These are phyloP conservation scores for Salmo trutta DNA, from an alignment of 2,797 vertebrate genomes.

Conservation along the genomic window DNA sequence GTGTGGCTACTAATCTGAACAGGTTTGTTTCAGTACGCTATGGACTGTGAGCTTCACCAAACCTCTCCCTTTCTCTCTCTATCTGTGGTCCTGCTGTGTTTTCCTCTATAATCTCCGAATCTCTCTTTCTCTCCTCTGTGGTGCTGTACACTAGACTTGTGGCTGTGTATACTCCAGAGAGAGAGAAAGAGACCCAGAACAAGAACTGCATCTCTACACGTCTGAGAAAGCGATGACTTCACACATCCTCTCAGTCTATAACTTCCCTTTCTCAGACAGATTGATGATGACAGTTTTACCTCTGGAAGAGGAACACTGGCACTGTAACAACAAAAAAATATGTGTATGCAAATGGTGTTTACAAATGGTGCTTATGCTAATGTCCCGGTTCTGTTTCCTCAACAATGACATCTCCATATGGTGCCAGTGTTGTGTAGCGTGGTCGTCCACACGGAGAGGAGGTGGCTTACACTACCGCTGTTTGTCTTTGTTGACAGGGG, in stretches of 20 bases:
- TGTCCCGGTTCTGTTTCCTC: slow-evolving; percentile 72
- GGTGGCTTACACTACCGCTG: slow-evolving; percentile 55
- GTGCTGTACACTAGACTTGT: too few relatives aligned
- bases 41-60: too few relatives aligned
- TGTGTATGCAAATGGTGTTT: slow-evolving; percentile 64
- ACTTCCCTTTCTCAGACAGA: slow-evolving; percentile 50
- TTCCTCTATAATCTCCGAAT: too few relatives aligned
- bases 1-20: slow-evolving; percentile 26
- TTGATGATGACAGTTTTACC: slow-evolving; percentile 60
- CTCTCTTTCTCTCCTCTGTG: too few relatives aligned
- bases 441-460: slow-evolving; percentile 58
- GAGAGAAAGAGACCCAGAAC: background rate
- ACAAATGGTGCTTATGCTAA: slow-evolving; percentile 36
- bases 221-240: slow-evolving; percentile 61
- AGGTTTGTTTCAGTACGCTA: too few relatives aligned
- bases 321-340: slow-evolving; percentile 11
- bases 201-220: slow-evolving; percentile 41
- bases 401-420: slow-evolving; percentile 75
- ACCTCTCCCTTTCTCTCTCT: too few relatives aligned
- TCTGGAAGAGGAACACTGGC: slow-evolving; percentile 26
- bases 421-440: slow-evolving; percentile 59
- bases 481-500: slow-evolving; percentile 73
- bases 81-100: too few relatives aligned
- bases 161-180: too few relatives aligned
- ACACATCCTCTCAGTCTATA: slow-evolving; percentile 49